Conservation (phyloP, 1,140 invertebrate species). For the Eueides isabella region DNA sequence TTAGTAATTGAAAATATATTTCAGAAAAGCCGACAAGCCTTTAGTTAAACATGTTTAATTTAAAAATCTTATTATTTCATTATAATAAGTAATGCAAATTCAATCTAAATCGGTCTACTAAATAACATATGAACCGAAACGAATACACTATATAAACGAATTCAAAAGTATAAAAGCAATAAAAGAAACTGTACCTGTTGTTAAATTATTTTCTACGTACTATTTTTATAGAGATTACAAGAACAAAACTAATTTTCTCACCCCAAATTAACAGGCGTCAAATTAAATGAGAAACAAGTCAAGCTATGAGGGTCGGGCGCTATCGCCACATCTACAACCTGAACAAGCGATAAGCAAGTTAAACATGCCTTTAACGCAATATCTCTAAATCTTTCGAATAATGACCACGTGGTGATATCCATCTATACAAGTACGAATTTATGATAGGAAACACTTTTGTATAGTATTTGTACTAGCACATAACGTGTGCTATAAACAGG, state of each 20-base stretch:
- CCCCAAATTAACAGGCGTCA: constrained; percentile 14
- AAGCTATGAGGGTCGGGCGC: constrained; percentile 47
- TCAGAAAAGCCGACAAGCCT: too few relatives aligned
- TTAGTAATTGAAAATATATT: too few relatives aligned
- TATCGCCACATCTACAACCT: constrained; percentile 68
- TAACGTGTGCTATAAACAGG: neutral
- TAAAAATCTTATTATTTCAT: too few relatives aligned
- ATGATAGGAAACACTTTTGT: constrained; percentile 70
- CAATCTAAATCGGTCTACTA: too few relatives aligned
- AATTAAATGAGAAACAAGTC: constrained; percentile 45
- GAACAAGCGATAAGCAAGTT: constrained; percentile 72
- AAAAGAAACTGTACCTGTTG: neutral
- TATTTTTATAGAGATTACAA: neutral
- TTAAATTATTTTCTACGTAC: neutral
- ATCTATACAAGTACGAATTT: constrained; percentile 63
- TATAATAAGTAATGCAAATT: too few relatives aligned
- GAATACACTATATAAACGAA: too few relatives aligned
- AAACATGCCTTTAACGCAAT: constrained; percentile 67
- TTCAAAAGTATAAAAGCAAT: neutral
- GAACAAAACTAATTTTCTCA: constrained; percentile 14
- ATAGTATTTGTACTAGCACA: constrained; percentile 23
- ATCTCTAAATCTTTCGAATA: constrained; percentile 62
- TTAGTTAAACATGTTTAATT: too few relatives aligned
- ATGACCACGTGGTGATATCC: constrained; percentile 62
- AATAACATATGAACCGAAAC: too few relatives aligned